Conservation (phyloP, 2,113 vertebrate species). For the Neolamprologus brichardi region DNA sequence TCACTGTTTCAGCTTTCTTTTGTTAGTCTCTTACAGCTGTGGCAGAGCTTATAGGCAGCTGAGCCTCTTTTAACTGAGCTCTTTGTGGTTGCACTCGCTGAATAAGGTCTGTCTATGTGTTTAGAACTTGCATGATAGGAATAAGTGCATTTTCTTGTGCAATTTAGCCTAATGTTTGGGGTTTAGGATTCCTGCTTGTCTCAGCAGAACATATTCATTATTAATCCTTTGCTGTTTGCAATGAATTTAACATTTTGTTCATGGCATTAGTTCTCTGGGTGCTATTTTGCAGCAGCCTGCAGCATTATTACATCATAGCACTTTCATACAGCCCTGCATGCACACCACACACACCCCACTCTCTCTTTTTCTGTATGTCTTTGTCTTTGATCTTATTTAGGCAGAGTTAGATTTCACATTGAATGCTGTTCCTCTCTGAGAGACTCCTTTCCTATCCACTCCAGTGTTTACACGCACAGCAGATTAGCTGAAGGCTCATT, state of each 20-base stretch:
- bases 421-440: slow-evolving; percentile 21
- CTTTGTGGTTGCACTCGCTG: not conserved
- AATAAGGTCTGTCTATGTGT: not conserved
- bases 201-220: slow-evolving; percentile 32
- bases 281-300: slow-evolving; percentile 27
- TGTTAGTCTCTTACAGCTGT: not conserved
- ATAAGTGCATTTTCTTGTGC: not conserved
- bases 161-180: not conserved
- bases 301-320: slow-evolving; percentile 39
- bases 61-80: not conserved
- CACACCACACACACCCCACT: not conserved
- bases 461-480: slow-evolving; percentile 49
- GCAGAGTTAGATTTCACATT: slow-evolving; percentile 58
- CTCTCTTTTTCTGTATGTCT: not conserved
- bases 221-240: slow-evolving; percentile 35
- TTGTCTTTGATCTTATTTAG: slow-evolving; percentile 38
- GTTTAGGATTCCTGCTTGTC: not conserved
- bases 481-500: slow-evolving; percentile 32
- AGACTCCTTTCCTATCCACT: slow-evolving; percentile 45
- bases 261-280: slow-evolving; percentile 24
- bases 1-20: not conserved
- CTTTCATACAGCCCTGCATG: not conserved
- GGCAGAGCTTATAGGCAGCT: not conserved
- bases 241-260: slow-evolving; percentile 22
- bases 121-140: not conserved